Percentiles rank a stretch among this genome's conserved stretches.
Conservation (phyloP, 2,113 vertebrate species). For the Indicator maculatus region DNA sequence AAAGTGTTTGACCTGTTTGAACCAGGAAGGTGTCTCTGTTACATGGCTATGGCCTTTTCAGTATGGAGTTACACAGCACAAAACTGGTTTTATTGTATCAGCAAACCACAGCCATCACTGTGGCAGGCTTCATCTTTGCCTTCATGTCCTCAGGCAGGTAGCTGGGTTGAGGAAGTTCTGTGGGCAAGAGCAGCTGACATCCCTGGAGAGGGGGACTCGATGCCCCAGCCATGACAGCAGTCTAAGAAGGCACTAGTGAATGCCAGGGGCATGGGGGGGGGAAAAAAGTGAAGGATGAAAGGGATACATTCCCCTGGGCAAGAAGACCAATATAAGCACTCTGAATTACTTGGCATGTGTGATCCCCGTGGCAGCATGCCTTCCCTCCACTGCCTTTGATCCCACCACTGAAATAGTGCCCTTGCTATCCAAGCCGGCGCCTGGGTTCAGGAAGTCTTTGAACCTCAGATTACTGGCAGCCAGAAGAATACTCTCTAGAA, state of each 20-base stretch:
- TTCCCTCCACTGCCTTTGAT: background rate
- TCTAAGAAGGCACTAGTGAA: background rate
- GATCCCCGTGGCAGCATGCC: background rate
- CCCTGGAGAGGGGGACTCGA: background rate
- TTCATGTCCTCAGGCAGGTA: background rate
- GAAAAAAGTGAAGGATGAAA: background rate
- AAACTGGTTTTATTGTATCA: accelerated
- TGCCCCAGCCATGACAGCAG: background rate
- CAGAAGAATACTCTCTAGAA: background rate
- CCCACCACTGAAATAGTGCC: background rate
- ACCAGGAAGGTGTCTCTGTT: background rate
- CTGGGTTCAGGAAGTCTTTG: background rate
- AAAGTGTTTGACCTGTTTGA: background rate
- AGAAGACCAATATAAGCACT: background rate
- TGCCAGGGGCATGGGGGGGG: background rate
- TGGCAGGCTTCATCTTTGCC: background rate
- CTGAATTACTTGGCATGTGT: background rate
- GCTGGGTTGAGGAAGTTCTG: background rate
- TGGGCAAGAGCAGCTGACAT: background rate
- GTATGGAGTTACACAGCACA: background rate
- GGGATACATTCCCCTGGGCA: background rate
- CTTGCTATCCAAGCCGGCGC: background rate
- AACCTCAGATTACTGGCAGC: background rate
- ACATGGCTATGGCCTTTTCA: background rate
- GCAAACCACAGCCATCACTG: background rate